Base-by-base conservation (phyloP, 2,113 vertebrate genomes). In the Dipodomys stephensi region DNA sequence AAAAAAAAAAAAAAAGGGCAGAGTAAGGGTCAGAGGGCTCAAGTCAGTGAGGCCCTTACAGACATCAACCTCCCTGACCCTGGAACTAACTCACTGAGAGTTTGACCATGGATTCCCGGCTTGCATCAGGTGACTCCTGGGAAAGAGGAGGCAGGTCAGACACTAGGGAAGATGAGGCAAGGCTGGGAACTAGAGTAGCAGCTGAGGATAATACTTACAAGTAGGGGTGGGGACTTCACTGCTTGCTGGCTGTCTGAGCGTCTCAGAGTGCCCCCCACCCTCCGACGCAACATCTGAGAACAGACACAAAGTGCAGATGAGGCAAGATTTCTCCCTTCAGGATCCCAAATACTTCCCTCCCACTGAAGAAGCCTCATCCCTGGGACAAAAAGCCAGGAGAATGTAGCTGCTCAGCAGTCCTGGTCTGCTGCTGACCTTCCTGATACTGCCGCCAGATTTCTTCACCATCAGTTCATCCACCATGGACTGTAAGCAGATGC, bases 391-490 rank as follows among this genome's bases (percentile, higher is more conserved):
- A 62, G 71, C 19, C 80, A 39, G n/a, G 10, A 87, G 32, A 81
- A 4, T 30, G 83, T 11, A 65, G 13, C 18, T 25, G 27, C 20
- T n/a, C 12, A 35, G 18, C 76, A 60, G 64, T 27, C 28, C 23
- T 20, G 53, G 27, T 16, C 49, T 83, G 82, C n/a, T 7, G 22
- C 93, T 97, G 83, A 99, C 99, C 99, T 99, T 99, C 93, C 99
- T 99, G 94, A 99, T 99, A 96, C 98, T 99, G 95, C 99, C 99
- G 0, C 99, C 99, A 0, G 99, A 99, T 95, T 99, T 99, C 96
- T 99, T 99, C 96, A 99, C 99, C 99, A 99, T 99, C 92, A 99
- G 97, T 93, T 99, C 99, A 18, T 99, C 99, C 80, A 99, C 99
- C 99, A 99, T 99, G 46, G 99, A 99, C 98, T 99, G 99, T 71